These are phyloP conservation scores for Cervus canadensis DNA, from an alignment of 2,113 vertebrate genomes.

Conservation along the genomic window DNA sequence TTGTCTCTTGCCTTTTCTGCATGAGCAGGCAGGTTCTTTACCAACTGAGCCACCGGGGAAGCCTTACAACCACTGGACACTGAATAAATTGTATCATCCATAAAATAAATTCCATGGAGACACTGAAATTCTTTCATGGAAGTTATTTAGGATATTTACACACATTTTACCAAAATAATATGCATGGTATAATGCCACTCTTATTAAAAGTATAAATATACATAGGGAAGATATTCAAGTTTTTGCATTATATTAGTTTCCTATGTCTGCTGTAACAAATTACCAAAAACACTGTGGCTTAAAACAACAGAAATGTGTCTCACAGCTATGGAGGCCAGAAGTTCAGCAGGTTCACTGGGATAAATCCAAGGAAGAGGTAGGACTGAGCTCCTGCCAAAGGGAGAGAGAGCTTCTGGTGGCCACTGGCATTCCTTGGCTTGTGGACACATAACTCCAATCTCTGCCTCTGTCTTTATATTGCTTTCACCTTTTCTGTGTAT, in stretches of 20 bases:
- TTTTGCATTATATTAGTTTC: background rate
- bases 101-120: background rate
- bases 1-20: background rate
- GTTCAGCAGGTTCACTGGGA: background rate
- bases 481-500: background rate
- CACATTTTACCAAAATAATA: background rate
- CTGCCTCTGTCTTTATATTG: accelerated
- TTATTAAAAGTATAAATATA: background rate
- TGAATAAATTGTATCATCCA: background rate
- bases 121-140: background rate
- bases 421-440: accelerated
- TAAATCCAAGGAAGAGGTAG: background rate
- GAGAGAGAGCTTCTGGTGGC: background rate
- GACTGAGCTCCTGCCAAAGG: background rate
- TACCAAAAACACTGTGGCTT: background rate
- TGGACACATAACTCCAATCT: accelerated
- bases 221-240: background rate
- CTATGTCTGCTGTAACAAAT: background rate
- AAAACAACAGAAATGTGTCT: background rate
- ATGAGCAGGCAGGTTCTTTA: background rate
- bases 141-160: background rate
- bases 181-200: background rate
- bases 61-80: background rate
- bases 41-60: background rate
- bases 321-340: background rate